Evolutionary conservation across 2,113 vertebrate species (phyloP), one percentile per base, ranked within the genome.

Genomic region (Condylura cristata): DNA sequence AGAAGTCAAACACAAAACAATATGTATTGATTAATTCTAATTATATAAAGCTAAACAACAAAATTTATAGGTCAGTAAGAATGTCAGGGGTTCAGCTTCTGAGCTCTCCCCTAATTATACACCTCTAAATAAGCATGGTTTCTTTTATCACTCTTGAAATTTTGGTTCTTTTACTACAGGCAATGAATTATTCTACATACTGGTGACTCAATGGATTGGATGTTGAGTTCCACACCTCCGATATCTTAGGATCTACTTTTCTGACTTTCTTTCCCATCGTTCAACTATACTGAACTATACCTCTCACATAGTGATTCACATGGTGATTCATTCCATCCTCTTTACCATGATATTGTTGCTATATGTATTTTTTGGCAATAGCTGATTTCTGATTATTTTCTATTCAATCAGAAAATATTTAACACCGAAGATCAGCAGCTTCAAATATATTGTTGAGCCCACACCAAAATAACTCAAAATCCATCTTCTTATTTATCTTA

Each of bases 361-460:
- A 68, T 20, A 17, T 79, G 32, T 60, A n/a, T 68, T 6, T 48
- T 48, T 85, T 86, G 53, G 30, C 18, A 76, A 18, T 71, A 79
- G 44, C 22, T 63, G 4, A 79, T 61, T 41, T 63, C 41, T 78
- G 3, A 37, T 58, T 75, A 53, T 4, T 80, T 9, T 53, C 3
- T 87, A 68, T 63, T 78, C 37, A 44, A 44, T 79, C 34, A 79
- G 44, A 37, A 53, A 71, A 63, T 78, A 85, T 60, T 94, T 94
- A 37, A 44, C 24, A n/a, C n/a, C n/a, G n/a, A n/a, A n/a, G 53
- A 71, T 51, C 16, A 78, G 17, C 22, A 71, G 11, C 68, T 94
- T n/a, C 26, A 9, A 72, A 63, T 89, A 39, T 32, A 37, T 2
- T 20, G 26, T 4, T 72, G 28, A 71, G 34, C 4, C 5, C 74